These are phyloP conservation scores for Ceryle rudis DNA, from an alignment of 2,797 vertebrate genomes.

Conservation along the genomic window DNA sequence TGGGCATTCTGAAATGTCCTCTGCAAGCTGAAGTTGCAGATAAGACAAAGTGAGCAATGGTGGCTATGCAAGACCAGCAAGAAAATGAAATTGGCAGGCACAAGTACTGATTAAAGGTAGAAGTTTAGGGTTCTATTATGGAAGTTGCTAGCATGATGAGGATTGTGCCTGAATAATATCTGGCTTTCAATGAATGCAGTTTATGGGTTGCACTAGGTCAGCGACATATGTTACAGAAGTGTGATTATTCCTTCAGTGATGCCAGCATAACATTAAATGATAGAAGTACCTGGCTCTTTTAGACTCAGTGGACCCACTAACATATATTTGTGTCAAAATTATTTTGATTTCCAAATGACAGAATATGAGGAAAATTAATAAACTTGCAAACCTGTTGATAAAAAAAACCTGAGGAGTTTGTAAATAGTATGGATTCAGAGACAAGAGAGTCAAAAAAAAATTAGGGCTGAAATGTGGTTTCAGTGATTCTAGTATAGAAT, in stretches of 20 bases:
- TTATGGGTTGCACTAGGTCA: not conserved
- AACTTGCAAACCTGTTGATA: not conserved
- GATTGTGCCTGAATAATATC: not conserved
- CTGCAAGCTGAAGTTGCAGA: not conserved
- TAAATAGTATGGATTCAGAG: not conserved
- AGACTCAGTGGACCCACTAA: not conserved
- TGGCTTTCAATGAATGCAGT: not conserved
- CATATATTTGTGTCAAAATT: not conserved
- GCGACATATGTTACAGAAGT: not conserved
- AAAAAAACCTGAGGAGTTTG: accelerated
- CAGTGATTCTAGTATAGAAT: not conserved
- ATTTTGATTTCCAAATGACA: not conserved
- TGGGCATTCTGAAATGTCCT: not conserved
- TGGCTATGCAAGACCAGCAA: not conserved
- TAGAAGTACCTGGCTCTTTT: not conserved
- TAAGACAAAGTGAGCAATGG: not conserved
- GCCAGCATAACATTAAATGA: not conserved
- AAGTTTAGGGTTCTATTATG: not conserved
- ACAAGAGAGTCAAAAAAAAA: not conserved
- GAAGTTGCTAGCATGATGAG: not conserved
- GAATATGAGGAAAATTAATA: not conserved
- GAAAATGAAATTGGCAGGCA: not conserved
- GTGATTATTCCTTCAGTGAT: not conserved
- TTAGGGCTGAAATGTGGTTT: not conserved
- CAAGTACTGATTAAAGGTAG: not conserved